Base-by-base conservation (phyloP, 1,140 invertebrate genomes). In the Drosophila persimilis region DNA sequence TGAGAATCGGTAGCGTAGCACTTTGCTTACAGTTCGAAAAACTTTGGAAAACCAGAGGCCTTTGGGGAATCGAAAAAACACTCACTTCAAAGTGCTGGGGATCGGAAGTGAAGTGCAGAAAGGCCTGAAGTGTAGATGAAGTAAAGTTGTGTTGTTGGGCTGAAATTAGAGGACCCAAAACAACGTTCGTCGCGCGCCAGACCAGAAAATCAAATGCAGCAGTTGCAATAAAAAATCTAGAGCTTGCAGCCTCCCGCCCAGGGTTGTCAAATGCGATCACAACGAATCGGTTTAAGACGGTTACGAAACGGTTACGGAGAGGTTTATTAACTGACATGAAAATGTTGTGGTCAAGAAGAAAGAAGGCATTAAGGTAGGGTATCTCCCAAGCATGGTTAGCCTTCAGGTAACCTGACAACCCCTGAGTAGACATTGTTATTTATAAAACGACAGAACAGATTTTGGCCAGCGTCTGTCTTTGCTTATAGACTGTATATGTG, bases 181-280 rank as follows among this genome's bases (percentile, higher is more conserved):
- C 83, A 86, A 88, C 84, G 83, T 88, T 79, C 84, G 83, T 66
- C 53, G 83, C 79, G 64, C 76, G 75, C 78, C 78, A 88, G 50
- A 83, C 84, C 78, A 88, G 84, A 88, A 83, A 88, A 70, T 78
- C 84, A 78, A 88, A 83, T 88, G 83, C 83, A 88, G 65, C 80
- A 61, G 44, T 48, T 51, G 52, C 72, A 71, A 58, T 52, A 64
- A 47, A 69, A 66, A 60, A 43, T 39, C 57, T 59, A 52, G 44
- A 72, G 65, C 59, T 15, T 44, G 60, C 56, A 57, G 59, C 41
- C 44, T 59, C 1, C 13, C 11, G 17, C 8, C 0, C 24, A 78
- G 81, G 59, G 81, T 69, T 78, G 81, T 55, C 78, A 17, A 46
- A n/a, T 22, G 13, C 1, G 6, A 5, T 2, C 31, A 20, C 8